Percentiles rank a stretch among this genome's conserved stretches.
Evolutionary conservation across 2,113 vertebrate species (phyloP).

Genomic region (Phrynocephalus versicolor): DNA sequence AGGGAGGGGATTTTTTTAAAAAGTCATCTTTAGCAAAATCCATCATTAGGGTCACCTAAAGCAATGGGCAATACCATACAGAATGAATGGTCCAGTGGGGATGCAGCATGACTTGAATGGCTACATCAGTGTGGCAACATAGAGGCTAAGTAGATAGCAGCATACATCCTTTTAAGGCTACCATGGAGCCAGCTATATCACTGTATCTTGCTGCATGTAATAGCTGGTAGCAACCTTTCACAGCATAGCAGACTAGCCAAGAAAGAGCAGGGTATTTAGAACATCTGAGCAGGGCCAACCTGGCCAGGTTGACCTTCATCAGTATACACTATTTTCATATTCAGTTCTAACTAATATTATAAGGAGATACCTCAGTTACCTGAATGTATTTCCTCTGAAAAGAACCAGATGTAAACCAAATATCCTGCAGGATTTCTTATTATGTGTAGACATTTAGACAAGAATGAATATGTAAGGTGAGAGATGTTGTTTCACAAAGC

Average conservation of each 20-base stretch:
- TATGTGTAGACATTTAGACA: background rate
- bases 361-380: too few relatives aligned
- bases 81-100: background rate
- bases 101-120: background rate
- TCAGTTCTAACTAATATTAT: too few relatives aligned
- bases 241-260: background rate
- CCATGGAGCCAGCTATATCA: background rate
- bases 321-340: too few relatives aligned
- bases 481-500: background rate
- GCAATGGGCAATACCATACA: background rate
- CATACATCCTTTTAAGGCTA: background rate
- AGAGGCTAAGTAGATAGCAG: background rate
- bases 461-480: background rate
- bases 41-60: background rate
- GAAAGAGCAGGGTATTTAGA: background rate
- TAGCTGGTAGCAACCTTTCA: background rate
- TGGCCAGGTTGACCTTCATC: too few relatives aligned
- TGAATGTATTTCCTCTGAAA: too few relatives aligned
- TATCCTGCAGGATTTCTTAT: background rate
- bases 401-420: too few relatives aligned
- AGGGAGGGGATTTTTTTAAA: background rate
- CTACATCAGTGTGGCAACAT: background rate
- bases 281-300: too few relatives aligned
- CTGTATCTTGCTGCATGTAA: background rate
- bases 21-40: background rate